Percentiles rank a stretch among this genome's conserved stretches.
Conservation (phyloP, 2,888 invertebrate genomes). For the Venusia cambrica region DNA sequence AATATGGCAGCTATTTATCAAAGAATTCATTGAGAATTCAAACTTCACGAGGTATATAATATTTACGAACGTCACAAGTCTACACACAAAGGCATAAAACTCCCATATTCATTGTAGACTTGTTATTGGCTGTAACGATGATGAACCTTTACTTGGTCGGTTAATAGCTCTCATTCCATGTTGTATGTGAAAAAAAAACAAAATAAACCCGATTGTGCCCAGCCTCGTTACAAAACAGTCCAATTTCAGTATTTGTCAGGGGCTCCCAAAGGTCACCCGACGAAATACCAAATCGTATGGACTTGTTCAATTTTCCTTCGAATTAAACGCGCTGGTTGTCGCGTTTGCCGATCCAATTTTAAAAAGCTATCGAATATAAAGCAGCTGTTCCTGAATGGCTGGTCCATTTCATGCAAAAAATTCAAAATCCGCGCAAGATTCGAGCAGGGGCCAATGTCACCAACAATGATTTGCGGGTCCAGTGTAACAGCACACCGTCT, state of each 20-base stretch:
- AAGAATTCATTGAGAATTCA: slow-evolving; percentile 7
- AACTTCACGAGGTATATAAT: slow-evolving; percentile 6
- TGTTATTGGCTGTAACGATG: too few species aligned
- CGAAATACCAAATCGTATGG: slow-evolving; percentile 15
- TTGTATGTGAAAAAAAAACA: slow-evolving; percentile 8
- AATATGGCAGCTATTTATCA: slow-evolving; percentile 14
- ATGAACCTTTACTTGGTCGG: too few species aligned
- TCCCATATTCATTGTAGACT: too few species aligned
- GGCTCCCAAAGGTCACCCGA: slow-evolving; percentile 12
- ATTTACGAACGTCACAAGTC: too few species aligned
- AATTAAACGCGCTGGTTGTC: slow-evolving; percentile 16
- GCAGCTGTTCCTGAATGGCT: slow-evolving; percentile 7
- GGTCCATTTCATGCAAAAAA: too few species aligned
- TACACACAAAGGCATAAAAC: too few species aligned
- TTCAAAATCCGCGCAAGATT: too few species aligned
- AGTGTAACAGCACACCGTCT: too few species aligned
- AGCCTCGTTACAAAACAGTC: slow-evolving; percentile 6
- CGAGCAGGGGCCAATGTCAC: too few species aligned
- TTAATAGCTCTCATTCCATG: too few species aligned
- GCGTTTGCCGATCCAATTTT: slow-evolving; percentile 28
- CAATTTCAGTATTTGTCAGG: slow-evolving; percentile 7
- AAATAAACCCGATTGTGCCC: neutral
- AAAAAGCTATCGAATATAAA: slow-evolving; percentile 25
- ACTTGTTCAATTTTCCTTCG: slow-evolving; percentile 17
- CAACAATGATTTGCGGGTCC: too few species aligned